Base-by-base conservation (phyloP, 2,797 vertebrate species). In the Gallirallus australis region DNA sequence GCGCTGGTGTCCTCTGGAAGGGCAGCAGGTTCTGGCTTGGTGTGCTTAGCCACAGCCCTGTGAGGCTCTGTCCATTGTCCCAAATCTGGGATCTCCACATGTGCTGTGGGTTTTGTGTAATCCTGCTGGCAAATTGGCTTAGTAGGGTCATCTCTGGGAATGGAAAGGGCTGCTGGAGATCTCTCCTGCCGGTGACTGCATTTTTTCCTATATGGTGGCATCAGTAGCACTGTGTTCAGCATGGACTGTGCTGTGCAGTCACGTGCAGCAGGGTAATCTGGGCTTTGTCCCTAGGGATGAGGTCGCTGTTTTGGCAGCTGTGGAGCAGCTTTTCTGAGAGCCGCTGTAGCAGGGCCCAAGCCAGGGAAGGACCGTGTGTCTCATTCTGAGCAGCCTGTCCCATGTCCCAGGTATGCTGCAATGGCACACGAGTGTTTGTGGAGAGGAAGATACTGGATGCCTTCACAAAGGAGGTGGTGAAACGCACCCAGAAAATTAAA, bases 341-440 rank as follows among this genome's bases (percentile, higher is more conserved):
- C 50, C 42, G 48, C 48, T 73, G 20, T 65, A 72, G 75, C 48
- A 78, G 61, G 23, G 31, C 8, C 35, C 18, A 30, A n/a, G 65
- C 50, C 42, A 61, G 42, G 39, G 33, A 64, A 72, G 28, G 56
- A 10, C 21, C 69, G 28, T 30, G 9, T 7, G 40, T 73, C 52
- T 40, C 7, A 0, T 9, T 27, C 73, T 86, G 33, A 91, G 45
- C 82, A 75, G 45, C 33, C 40, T 77, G 25, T 80, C 70, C 25
- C 59, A 13, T 69, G 6, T 59, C 47, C 25, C 40, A 99, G 99
- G 99, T 99, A 31, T 99, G 99, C 96, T 99, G 99, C 95, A 99
- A 99, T 0, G 99, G 99, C 31, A 99, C 99, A 0, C 98, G 99
- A 30, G 99, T 99, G 30, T 99, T 98, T 90, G 99, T 99, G 54